A percentile compares a stretch with the other conserved stretches of the same genome.
Evolutionary conservation across 2,888 invertebrate genomes (phyloP).

Genomic region (Tenodera sinensis): DNA sequence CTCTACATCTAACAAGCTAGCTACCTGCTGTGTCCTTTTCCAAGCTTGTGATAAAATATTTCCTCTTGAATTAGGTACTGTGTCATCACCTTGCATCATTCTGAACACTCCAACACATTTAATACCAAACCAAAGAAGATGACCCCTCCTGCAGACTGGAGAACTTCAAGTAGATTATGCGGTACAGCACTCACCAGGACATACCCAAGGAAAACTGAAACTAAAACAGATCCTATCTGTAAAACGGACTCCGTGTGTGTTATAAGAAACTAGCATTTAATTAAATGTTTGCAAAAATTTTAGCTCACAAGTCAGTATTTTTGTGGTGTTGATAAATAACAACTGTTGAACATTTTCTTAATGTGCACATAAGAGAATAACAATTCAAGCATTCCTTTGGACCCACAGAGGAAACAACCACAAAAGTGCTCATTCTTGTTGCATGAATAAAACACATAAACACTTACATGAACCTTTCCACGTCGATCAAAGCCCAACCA

Average conservation of each 20-base stretch:
- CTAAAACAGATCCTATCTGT: not conserved
- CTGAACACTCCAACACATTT: slow-evolving; percentile 8
- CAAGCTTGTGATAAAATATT: slow-evolving; percentile 63
- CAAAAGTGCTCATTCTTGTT: not conserved
- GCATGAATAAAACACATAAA: not conserved
- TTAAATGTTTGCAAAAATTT: not conserved
- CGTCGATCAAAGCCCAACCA: slow-evolving; percentile 13
- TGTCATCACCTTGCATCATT: slow-evolving; percentile 70
- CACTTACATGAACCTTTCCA: slow-evolving; percentile 12
- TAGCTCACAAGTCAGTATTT: not conserved
- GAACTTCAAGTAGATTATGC: not conserved
- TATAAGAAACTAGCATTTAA: not conserved
- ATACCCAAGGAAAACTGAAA: not conserved
- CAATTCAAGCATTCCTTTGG: not conserved
- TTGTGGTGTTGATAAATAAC: not conserved
- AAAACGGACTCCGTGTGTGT: not conserved
- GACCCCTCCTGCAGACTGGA: not conserved
- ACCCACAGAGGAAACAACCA: not conserved
- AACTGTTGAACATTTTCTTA: not conserved
- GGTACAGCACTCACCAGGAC: not conserved
- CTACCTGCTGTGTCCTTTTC: slow-evolving; percentile 65
- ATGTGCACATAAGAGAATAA: not conserved
- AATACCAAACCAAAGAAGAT: not conserved
- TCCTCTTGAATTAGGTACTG: slow-evolving; percentile 56
- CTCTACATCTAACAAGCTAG: not conserved